Conservation (phyloP, 2,113 vertebrate species). For the Tinamus guttatus region DNA sequence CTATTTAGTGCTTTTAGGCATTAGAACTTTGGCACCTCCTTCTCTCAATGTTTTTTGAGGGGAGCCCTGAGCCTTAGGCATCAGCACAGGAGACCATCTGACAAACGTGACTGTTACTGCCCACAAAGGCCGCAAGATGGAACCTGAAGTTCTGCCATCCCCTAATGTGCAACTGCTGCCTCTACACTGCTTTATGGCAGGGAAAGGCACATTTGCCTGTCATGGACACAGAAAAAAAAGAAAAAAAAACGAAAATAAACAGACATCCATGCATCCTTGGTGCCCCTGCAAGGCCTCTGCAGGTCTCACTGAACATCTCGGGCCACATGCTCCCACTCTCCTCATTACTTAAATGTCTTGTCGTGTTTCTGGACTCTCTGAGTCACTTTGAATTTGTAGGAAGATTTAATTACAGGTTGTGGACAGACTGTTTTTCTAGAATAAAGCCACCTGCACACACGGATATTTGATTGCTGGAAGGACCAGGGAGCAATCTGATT, state of each 20-base stretch:
- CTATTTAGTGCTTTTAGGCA: neutral
- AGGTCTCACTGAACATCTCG: neutral
- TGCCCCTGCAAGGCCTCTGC: neutral
- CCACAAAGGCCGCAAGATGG: neutral
- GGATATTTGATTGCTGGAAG: neutral
- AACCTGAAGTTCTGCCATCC: neutral
- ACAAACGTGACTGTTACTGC: rapidly evolving
- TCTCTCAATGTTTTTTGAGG: neutral
- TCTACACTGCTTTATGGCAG: neutral
- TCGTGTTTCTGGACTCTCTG: neutral
- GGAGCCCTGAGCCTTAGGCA: neutral
- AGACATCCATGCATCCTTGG: neutral
- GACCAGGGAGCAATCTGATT: neutral
- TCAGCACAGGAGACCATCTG: neutral
- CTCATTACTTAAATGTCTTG: neutral
- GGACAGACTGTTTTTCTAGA: neutral
- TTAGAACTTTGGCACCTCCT: neutral
- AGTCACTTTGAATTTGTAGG: neutral
- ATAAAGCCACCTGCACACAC: neutral
- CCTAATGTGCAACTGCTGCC: neutral
- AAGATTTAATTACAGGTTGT: neutral
- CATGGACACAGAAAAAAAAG: neutral
- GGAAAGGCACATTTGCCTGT: neutral
- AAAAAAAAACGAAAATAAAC: neutral
- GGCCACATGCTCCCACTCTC: neutral